Percentiles rank a stretch among this genome's conserved stretches.
Evolutionary conservation across 2,113 vertebrate genomes (phyloP).

Genomic region (Pogonocichla stellata): DNA sequence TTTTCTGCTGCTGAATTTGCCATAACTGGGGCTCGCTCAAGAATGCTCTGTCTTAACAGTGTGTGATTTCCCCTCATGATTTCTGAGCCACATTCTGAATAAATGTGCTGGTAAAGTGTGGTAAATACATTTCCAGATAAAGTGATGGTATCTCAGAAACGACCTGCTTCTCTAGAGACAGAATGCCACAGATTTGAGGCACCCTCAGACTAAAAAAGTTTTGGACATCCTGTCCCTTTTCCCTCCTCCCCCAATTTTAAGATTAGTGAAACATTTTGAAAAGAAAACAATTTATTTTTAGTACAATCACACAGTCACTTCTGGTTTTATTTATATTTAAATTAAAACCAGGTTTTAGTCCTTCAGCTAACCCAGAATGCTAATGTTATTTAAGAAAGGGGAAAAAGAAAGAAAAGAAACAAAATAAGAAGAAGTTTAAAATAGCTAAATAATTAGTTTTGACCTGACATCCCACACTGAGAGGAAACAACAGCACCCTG

Average conservation of each 20-base stretch:
- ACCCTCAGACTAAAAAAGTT: constrained; percentile 16
- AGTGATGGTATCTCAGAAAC: constrained; percentile 40
- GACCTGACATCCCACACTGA: not conserved
- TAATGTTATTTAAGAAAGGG: not conserved
- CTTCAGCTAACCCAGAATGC: not conserved
- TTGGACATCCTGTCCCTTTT: not conserved
- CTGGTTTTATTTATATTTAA: constrained; percentile 50
- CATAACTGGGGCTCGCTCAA: constrained; percentile 66
- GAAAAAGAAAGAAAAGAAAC: not conserved
- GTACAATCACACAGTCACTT: not conserved
- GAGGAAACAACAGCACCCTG: not conserved
- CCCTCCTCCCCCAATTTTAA: not conserved
- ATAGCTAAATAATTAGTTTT: not conserved
- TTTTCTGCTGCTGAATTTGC: constrained; percentile 66
- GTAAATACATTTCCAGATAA: constrained; percentile 71
- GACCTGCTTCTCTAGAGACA: not conserved
- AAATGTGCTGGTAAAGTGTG: constrained; percentile 50
- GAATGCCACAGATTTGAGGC: constrained; percentile 19
- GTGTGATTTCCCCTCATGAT: constrained; percentile 70
- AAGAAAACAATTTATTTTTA: constrained; percentile 54
- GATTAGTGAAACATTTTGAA: constrained; percentile 23
- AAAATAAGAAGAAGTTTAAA: not conserved
- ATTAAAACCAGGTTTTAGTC: constrained; percentile 51
- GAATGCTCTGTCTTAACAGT: constrained; percentile 72
- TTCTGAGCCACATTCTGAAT: constrained; percentile 64